phyloP scores from a whole-genome alignment of 2,888 invertebrate species.

The Netelia inedita region DNA sequence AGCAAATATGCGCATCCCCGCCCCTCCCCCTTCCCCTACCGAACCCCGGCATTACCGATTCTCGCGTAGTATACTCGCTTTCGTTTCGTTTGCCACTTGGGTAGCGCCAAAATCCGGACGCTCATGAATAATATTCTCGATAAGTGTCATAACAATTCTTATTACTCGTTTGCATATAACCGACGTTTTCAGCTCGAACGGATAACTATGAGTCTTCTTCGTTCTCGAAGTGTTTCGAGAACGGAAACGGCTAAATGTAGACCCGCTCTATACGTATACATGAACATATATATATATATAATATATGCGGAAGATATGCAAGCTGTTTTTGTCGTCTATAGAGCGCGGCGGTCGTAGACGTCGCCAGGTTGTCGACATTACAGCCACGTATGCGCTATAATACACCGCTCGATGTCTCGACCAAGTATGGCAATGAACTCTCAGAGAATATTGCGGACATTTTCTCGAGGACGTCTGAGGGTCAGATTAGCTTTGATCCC shows the following conservation, averaged over 20 bases:
- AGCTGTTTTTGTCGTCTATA: slow-evolving; percentile 56
- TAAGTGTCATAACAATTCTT: slow-evolving; percentile 61
- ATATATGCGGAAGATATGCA: slow-evolving; percentile 47
- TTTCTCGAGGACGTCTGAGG: slow-evolving; percentile 36
- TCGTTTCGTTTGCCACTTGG: no score
- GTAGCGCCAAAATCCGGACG: slow-evolving; percentile 5
- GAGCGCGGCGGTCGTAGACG: slow-evolving; percentile 38
- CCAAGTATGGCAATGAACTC: slow-evolving; percentile 32
- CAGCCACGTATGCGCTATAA: slow-evolving; percentile 15
- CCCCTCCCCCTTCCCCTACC: no score
- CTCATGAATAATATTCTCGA: slow-evolving; percentile 58
- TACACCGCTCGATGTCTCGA: slow-evolving; percentile 41
- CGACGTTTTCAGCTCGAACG: slow-evolving; percentile 50
- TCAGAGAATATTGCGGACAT: slow-evolving; percentile 36
- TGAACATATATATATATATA: background rate
- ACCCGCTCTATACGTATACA: background rate
- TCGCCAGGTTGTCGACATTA: slow-evolving; percentile 65
- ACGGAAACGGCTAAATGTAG: slow-evolving; percentile 16
- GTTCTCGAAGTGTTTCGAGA: slow-evolving; percentile 24
- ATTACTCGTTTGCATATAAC: slow-evolving; percentile 60
- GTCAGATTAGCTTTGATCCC: slow-evolving; percentile 21
- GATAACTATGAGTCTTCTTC: slow-evolving; percentile 6
- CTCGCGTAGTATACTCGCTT: no score
- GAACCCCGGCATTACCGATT: no score
- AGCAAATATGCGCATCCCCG: no score